Base-by-base conservation (phyloP, 2,797 vertebrate species). In the Strix occidentalis region DNA sequence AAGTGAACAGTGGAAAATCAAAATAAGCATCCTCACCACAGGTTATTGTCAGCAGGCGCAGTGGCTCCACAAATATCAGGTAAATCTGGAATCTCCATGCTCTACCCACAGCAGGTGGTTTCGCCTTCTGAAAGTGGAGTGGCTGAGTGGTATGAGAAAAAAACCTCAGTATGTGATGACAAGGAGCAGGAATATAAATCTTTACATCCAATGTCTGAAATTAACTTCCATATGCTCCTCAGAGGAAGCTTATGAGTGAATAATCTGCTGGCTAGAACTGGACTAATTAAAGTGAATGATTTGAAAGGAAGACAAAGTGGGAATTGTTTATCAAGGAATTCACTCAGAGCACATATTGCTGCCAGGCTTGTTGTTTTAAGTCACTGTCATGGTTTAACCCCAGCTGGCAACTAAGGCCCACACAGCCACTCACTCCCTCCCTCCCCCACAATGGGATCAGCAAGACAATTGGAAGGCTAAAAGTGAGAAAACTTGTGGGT, bases 251-350 rank as follows among this genome's bases (percentile, higher is more conserved):
- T 77, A 15, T 43, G 28, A 37, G 31, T 76, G 46, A 91, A 76
- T 87, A 84, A 72, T 85, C 50, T 51, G 11, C 50, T 77, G 56
- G 57, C 70, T 77, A 70, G 45, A 60, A 70, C 33, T 75, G 57
- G 16, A 41, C 61, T 90, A 66, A 83, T 89, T 96, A 65, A 85
- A 91, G 43, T 74, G 15, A 61, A 66, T 66, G 10, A 51, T 91
- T 66, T 80, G 82, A 70, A 94, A 76, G 60, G 66, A 83, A 57
- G 61, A 76, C 18, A 48, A 80, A 84, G 19, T n/a, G 31, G 13
- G 25, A 84, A 89, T 37, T 39, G 17, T 69, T 84, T 89, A 66
- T 66, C 64, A 57, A 74, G 51, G 43, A 72, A 69, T 75, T 88
- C 29, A 35, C 46, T 81, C 41, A 51, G 53, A 69, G 21, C 10